Base-by-base conservation (phyloP, 2,113 vertebrate species). In the Corythoichthys intestinalis region DNA sequence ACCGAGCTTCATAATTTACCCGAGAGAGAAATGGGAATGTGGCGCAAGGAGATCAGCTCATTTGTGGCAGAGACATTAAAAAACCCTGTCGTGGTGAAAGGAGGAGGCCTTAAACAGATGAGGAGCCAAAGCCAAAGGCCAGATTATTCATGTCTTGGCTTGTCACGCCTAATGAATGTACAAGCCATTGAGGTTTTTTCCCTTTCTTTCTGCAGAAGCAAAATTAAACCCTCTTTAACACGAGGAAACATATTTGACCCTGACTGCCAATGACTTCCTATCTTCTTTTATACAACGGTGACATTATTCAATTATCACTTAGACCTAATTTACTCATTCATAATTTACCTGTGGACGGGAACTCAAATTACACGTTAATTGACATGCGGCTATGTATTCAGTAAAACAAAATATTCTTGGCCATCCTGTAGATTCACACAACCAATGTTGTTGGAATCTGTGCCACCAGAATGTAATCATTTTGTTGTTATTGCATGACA, bases 1-100 rank as follows among this genome's bases (percentile, higher is more conserved):
- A 79, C 74, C 79, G 66, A 72, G 70, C 59, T 77, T 76, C 66
- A 77, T 85, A 77, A 83, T 86, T 84, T 82, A 77, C 72, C 78
- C 69, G 50, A 35, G 56, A 78, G 76, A 76, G 70, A 75, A 66
- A 70, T 34, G 46, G 52, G 66, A 70, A 49, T 3, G 10, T 46
- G 72, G 79, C 15, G 48, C 44, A n/a, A 28, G 41, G 38, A 69
- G 66, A 81, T 73, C 63, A 60, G 68, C 82, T 82, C 60, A 78
- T 85, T 82, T 83, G 82, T 73, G 70, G 70, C 62, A 67, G 58
- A 80, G 28, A 65, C 63, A 79, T 71, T 52, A 41, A 69, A 78
- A 79, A 63, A 44, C 10, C 37, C 46, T 69, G 82, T 79, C 77
- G 65, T 73, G 76, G 59, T 74, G 59, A 75, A 80, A 80, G 74